Evolutionary conservation across 2,888 invertebrate genomes (phyloP).

Genomic region (Torymus texanus): DNA sequence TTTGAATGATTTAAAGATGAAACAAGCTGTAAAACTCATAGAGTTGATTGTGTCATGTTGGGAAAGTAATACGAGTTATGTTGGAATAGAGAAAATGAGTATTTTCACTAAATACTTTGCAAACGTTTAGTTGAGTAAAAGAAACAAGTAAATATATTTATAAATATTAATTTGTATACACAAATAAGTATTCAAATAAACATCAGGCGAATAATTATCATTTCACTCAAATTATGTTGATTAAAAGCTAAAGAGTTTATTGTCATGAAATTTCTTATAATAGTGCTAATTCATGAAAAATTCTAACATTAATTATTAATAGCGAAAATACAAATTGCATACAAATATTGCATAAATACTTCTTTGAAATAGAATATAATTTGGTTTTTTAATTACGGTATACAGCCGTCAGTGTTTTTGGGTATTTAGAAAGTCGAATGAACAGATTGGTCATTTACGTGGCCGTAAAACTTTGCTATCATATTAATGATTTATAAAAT

Average conservation of each 20-base stretch:
- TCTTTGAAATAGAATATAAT: background rate
- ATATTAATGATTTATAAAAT: conserved; percentile 9
- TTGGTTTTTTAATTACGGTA: background rate
- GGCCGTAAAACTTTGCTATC: conserved; percentile 8
- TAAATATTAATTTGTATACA: too few species aligned
- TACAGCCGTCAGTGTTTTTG: background rate
- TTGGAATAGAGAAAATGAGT: background rate
- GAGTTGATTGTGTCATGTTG: conserved; percentile 32
- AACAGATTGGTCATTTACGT: conserved; percentile 2
- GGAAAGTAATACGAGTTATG: conserved; percentile 33
- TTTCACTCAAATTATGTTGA: too few species aligned
- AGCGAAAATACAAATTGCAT: too few species aligned
- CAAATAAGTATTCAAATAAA: too few species aligned
- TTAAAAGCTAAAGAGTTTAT: too few species aligned
- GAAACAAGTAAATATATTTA: too few species aligned
- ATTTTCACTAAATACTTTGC: conserved; percentile 16
- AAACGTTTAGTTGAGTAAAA: background rate
- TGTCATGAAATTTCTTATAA: too few species aligned
- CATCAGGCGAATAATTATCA: too few species aligned
- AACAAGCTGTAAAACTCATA: conserved; percentile 3
- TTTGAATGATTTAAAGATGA: conserved; percentile 22
- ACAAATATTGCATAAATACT: too few species aligned
- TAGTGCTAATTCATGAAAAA: too few species aligned
- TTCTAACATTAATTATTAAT: too few species aligned
- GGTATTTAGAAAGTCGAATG: conserved; percentile 10